Base-by-base conservation (phyloP, 1,140 invertebrate species). In the Cecropterus lyciades region DNA sequence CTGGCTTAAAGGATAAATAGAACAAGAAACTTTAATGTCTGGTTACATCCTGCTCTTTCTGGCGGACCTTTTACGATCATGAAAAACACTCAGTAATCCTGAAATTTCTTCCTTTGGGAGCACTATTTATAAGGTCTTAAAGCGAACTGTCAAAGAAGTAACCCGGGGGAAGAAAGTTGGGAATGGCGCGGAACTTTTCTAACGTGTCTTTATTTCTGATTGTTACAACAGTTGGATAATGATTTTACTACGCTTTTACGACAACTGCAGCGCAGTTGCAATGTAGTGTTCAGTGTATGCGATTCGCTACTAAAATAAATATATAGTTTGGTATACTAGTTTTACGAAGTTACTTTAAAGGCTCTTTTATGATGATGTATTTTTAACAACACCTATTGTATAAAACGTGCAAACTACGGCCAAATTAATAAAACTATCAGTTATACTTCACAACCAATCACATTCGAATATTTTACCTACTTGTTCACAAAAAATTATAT, bases 111-210 rank as follows among this genome's bases (percentile, higher is more conserved):
- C 77, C 75, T 17, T 46, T 15, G 75, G 77, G 80, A 78, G 55
- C 76, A 81, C 79, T 86, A 84, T 85, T 85, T 84, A 82, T 80
- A 80, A 79, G 79, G 72, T 82, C 79, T 74, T 80, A 75, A 79
- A 83, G 74, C 72, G 69, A 84, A 84, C 82, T 84, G 84, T 84
- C 84, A 83, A 83, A 84, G 72, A 76, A 81, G 70, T 70, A 76
- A 56, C 84, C 73, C 73, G 27, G 16, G 83, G 80, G 80, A 82
- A 69, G 15, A 66, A 79, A 82, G 73, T 86, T 86, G 65, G 72
- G 52, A 72, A 76, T 71, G 66, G 70, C 73, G 62, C 55, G 57
- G 68, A 81, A 86, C 59, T 86, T 84, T 74, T 37, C 64, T 77
- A 83, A 79, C 77, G 78, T 77, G 72, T 80, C 82, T 84, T 86